These are phyloP conservation scores for Girardinichthys multiradiatus DNA, from an alignment of 2,113 vertebrate genomes.

Conservation along the genomic window DNA sequence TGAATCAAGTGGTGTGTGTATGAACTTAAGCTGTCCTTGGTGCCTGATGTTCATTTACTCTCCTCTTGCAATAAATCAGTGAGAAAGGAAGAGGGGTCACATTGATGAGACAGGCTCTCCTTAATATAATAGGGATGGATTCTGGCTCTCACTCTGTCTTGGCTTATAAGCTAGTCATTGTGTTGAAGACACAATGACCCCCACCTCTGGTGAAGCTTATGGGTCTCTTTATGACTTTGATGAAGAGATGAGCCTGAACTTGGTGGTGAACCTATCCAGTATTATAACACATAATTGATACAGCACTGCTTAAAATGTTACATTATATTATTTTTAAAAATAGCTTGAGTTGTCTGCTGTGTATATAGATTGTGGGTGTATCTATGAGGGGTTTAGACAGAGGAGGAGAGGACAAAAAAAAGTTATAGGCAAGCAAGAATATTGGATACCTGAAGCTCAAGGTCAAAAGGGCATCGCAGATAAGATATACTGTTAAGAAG, in stretches of 20 bases:
- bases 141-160: constrained; percentile 42
- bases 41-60: constrained; percentile 59
- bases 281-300: constrained; percentile 2
- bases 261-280: neutral
- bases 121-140: constrained; percentile 70
- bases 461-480: constrained; percentile 9
- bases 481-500: neutral
- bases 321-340: constrained; percentile 1
- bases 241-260: neutral
- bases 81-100: constrained; percentile 55
- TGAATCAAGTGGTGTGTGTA: constrained; percentile 15
- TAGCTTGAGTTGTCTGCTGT: neutral
- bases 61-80: constrained; percentile 48
- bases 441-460: constrained; percentile 5
- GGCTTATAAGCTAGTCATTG: constrained; percentile 53
- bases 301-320: constrained; percentile 34
- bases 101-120: constrained; percentile 45
- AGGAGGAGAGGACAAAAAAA: neutral
- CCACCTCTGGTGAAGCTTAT: constrained; percentile 34
- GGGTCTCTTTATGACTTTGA: constrained; percentile 19
- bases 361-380: constrained; percentile 10
- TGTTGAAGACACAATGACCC: constrained; percentile 49
- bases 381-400: neutral
- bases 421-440: neutral
- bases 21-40: constrained; percentile 35